A percentile compares a stretch with the other conserved stretches of the same genome.
phyloP scores from a whole-genome alignment of 1,140 invertebrate species.

The Tenebrio molitor region DNA sequence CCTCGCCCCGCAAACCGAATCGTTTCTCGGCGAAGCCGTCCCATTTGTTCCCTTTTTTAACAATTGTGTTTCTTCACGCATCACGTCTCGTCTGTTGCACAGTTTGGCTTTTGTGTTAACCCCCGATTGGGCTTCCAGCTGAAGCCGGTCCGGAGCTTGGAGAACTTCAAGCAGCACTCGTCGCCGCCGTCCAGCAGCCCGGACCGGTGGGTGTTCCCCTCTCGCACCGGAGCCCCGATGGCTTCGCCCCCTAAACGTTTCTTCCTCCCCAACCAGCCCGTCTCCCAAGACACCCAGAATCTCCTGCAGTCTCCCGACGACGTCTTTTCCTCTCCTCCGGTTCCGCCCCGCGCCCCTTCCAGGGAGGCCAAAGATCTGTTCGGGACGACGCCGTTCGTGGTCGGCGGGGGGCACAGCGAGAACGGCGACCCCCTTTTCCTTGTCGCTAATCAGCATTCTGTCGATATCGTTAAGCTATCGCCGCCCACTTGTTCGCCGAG shows the following conservation, averaged over 20 bases:
- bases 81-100: neutral
- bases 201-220: constrained; percentile 62
- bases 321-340: constrained; percentile 57
- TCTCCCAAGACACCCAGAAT: constrained; percentile 60
- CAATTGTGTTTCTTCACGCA: neutral
- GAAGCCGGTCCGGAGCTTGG: constrained; percentile 73
- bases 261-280: constrained; percentile 54
- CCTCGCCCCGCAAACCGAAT: neutral
- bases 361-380: constrained; percentile 58
- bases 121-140: constrained; percentile 67
- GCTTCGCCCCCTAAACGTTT: constrained; percentile 55
- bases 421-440: constrained; percentile 65
- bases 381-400: constrained; percentile 63
- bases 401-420: constrained; percentile 64
- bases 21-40: neutral
- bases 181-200: constrained; percentile 65
- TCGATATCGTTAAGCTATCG: constrained; percentile 65
- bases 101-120: constrained; percentile 21
- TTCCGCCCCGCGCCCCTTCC: constrained; percentile 53
- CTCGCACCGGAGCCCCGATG: constrained; percentile 52
- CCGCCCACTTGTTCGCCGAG: constrained; percentile 62
- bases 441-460: constrained; percentile 62
- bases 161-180: constrained; percentile 71
- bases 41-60: neutral
- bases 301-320: constrained; percentile 62